Evolutionary conservation across 1,140 invertebrate genomes (phyloP).

Genomic region (Caenorhabditis latens): DNA sequence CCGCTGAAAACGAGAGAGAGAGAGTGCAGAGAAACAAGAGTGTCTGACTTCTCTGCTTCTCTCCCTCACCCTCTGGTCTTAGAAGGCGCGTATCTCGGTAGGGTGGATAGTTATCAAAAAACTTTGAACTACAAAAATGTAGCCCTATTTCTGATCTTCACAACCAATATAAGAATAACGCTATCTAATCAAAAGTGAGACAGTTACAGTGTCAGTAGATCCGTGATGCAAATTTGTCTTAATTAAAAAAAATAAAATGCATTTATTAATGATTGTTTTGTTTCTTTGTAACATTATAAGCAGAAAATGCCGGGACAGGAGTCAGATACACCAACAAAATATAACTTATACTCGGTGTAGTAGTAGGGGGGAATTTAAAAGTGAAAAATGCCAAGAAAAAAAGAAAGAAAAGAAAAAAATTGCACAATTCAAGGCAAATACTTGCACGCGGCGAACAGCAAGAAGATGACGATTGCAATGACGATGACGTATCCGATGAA

Average conservation of each 20-base stretch:
- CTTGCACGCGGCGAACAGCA: conserved; percentile 63
- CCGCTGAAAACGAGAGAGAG: too few species aligned
- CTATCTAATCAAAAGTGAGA: too few species aligned
- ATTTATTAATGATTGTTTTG: conserved; percentile 16
- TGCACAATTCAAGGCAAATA: conserved; percentile 60
- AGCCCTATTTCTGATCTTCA: too few species aligned
- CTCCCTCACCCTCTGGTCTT: too few species aligned
- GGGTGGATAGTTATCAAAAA: too few species aligned
- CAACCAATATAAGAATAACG: too few species aligned
- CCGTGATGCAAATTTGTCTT: background rate
- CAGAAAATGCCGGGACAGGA: background rate
- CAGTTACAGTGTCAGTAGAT: too few species aligned
- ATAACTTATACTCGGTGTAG: conserved; percentile 9
- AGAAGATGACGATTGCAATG: conserved; percentile 62
- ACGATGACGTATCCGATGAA: conserved; percentile 64
- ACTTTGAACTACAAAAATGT: too few species aligned
- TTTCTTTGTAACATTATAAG: background rate
- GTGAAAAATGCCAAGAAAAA: background rate
- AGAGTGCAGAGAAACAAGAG: too few species aligned
- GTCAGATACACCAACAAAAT: conserved; percentile 1
- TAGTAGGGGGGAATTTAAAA: background rate
- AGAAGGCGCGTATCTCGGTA: too few species aligned
- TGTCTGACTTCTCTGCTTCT: too few species aligned
- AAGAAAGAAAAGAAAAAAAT: background rate
- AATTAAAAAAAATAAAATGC: conserved; percentile 1